Conservation (phyloP, 2,888 invertebrate genomes). For the Dyspetes luteomarginatus region DNA sequence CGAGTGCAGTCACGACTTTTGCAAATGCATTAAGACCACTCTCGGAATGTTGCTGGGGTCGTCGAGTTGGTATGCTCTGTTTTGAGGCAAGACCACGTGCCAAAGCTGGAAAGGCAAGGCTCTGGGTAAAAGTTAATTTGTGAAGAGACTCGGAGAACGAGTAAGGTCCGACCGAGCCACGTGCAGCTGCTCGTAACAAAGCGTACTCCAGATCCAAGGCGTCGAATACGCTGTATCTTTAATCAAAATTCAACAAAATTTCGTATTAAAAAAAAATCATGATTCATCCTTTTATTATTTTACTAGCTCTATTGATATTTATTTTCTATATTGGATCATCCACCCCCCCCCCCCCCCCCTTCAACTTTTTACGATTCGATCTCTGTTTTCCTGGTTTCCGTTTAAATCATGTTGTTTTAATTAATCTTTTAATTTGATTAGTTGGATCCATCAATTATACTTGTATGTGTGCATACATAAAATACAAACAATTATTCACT, state of each 20-base stretch:
- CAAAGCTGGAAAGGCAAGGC: slow-evolving; percentile 89
- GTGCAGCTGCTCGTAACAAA: slow-evolving; percentile 87
- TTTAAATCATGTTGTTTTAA: no score
- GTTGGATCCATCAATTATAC: no score
- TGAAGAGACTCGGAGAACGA: slow-evolving; percentile 89
- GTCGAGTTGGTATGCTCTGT: slow-evolving; percentile 84
- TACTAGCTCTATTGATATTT: background rate
- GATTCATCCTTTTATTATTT: slow-evolving; percentile 15
- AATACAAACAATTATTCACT: no score
- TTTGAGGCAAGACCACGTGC: slow-evolving; percentile 88
- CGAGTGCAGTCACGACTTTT: slow-evolving; percentile 88
- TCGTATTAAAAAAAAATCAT: background rate
- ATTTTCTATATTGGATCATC: background rate
- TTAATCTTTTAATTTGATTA: no score
- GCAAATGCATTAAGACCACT: slow-evolving; percentile 89
- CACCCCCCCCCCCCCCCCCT: no score
- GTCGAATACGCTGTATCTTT: slow-evolving; percentile 88
- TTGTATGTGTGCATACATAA: no score
- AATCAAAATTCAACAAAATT: slow-evolving; percentile 1
- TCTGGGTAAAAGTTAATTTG: slow-evolving; percentile 90
- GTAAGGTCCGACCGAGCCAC: slow-evolving; percentile 89
- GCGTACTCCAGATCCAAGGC: slow-evolving; percentile 90
- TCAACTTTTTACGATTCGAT: no score
- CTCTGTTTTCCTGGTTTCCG: no score
- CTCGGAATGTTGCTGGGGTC: slow-evolving; percentile 87